Evolutionary conservation across 2,797 vertebrate species (phyloP), one percentile per base, ranked within the genome.

Genomic region (Bovichtus diacanthus): DNA sequence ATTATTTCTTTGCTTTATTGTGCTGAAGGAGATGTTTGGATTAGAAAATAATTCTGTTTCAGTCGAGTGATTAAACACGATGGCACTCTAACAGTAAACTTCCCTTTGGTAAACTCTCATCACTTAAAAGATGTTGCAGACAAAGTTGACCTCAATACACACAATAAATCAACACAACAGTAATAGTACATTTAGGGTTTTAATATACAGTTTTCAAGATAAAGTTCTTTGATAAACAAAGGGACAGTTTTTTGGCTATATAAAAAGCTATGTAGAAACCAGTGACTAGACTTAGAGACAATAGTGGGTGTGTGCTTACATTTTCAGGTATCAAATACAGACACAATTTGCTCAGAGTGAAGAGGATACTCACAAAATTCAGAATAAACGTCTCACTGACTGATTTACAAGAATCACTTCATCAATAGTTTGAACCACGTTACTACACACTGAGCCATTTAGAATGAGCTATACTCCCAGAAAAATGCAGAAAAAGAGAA

Each of bases 241-340:
- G 90, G 92, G 84, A 93, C 82, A 80, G 64, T 73, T 84, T 92
- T 88, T 90, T 89, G 90, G 94, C 93, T 95, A 95, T 94, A 94
- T 94, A 93, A 94, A 94, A 95, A 94, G 88, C 91, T 91, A 92
- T 92, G 93, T 94, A 94, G 92, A 95, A 95, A 95, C 88, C 86
- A 93, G 91, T 91, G 88, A 94, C 90, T 91, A 93, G 89, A 94
- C 87, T 78, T 86, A 21, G 87, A 90, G 91, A 94, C 90, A 90
- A 92, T 59, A 90, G 91, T 91, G 89, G 82, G 84, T 36, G 83
- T 92, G 92, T 92, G 92, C 90, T 92, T 90, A 93, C 88, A 92
- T 88, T 58, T 88, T 88, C 80, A 84, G 87, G 90, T 91, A 93
- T 92, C 91, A 93, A 93, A 91, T 91, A 94, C 90, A 90, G 85